Evolutionary conservation across 2,797 vertebrate genomes (phyloP).

Genomic region (Knipowitschia caucasica): DNA sequence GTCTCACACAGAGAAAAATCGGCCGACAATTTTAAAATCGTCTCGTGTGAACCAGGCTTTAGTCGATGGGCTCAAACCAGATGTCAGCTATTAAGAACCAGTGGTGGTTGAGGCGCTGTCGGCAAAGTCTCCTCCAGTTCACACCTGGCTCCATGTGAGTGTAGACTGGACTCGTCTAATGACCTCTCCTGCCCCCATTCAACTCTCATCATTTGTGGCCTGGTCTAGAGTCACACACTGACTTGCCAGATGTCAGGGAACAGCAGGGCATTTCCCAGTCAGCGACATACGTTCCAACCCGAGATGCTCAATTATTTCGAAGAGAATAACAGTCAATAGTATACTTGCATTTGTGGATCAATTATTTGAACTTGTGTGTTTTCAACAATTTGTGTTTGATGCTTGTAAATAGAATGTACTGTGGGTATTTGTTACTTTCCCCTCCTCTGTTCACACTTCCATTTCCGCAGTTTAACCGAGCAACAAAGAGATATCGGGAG

Average conservation of each 20-base stretch:
- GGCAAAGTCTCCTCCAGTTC: background rate
- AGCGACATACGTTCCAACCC: background rate
- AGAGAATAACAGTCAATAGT: no score
- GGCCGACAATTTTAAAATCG: no score
- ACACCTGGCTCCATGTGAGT: constrained; percentile 2
- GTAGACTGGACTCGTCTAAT: background rate
- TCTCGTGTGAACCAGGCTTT: no score
- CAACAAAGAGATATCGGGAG: background rate
- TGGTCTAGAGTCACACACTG: background rate
- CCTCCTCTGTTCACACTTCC: background rate
- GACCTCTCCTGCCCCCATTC: no score
- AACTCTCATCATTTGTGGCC: background rate
- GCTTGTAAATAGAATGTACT: no score
- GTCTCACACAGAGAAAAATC: no score
- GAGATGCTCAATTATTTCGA: background rate
- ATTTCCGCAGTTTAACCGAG: background rate
- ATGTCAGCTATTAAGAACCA: constrained; percentile 3
- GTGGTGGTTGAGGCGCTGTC: background rate
- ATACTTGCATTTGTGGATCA: no score
- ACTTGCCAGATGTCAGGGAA: constrained; percentile 1
- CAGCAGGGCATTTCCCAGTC: background rate
- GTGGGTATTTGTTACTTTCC: no score
- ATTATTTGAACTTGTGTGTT: no score
- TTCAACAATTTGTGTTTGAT: no score
- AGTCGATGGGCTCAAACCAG: background rate